These are phyloP conservation scores for Siderastrea radians DNA, from an alignment of 92 coral and sea anemone species.

Conservation along the genomic window DNA sequence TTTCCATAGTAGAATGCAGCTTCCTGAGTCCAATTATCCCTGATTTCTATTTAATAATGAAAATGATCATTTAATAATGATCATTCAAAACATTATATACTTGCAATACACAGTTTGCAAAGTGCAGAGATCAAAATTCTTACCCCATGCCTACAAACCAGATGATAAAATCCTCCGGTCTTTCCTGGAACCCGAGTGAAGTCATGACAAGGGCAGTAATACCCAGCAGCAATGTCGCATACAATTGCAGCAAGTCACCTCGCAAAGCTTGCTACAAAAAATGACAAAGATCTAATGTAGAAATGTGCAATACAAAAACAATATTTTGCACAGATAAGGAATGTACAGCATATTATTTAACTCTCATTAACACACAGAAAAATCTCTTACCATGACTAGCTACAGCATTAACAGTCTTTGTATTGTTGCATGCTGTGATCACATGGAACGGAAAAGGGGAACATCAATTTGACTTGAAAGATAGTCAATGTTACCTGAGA, in stretches of 20 bases:
- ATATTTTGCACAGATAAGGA: neutral
- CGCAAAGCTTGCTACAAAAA: neutral
- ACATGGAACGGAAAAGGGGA: neutral
- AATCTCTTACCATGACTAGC: too few species aligned
- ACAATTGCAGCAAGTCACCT: slow-evolving; percentile 16
- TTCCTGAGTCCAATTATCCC: too few species aligned
- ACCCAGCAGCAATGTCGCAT: slow-evolving; percentile 6
- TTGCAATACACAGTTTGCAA: neutral
- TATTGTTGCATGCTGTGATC: too few species aligned
- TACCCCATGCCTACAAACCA: slow-evolving; percentile 10
- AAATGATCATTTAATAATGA: too few species aligned
- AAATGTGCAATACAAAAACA: neutral
- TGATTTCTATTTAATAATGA: too few species aligned
- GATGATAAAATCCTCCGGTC: slow-evolving; percentile 11
- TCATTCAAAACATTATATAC: neutral
- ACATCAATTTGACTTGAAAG: neutral
- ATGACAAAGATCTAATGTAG: neutral
- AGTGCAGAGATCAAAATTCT: neutral
- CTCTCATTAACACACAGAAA: too few species aligned
- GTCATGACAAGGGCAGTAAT: slow-evolving; percentile 1
- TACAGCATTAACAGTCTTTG: too few species aligned
- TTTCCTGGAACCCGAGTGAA: neutral
- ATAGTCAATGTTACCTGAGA: neutral
- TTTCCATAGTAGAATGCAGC: too few species aligned
- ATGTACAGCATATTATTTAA: too few species aligned